Percentiles rank a stretch among this genome's conserved stretches.
phyloP scores from a whole-genome alignment of 1,140 invertebrate genomes.

The Pectinophora gossypiella region DNA sequence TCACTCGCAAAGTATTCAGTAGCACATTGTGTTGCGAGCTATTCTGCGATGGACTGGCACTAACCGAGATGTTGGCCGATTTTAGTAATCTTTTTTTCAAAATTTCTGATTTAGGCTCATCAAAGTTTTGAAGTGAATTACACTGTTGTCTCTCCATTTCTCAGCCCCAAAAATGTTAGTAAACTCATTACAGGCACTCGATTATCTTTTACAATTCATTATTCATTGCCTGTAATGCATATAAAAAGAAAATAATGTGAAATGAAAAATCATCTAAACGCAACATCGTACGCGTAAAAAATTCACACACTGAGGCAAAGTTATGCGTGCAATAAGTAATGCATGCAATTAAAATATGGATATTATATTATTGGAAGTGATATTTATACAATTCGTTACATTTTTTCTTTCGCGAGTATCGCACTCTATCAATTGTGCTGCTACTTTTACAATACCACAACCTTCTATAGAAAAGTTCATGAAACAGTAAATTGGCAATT shows the following conservation, averaged over 20 bases:
- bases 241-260: conserved; percentile 67
- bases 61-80: conserved; percentile 40
- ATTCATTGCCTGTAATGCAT: conserved; percentile 61
- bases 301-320: neutral
- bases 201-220: conserved; percentile 60
- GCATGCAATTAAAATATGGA: conserved; percentile 1
- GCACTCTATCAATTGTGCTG: conserved; percentile 70
- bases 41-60: conserved; percentile 45
- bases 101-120: conserved; percentile 68
- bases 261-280: conserved; percentile 47
- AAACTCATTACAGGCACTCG: conserved; percentile 60
- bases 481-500: conserved; percentile 50
- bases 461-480: conserved; percentile 69
- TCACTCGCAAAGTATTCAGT: conserved; percentile 67
- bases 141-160: conserved; percentile 69
- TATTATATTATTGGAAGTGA: conserved; percentile 8
- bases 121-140: conserved; percentile 74
- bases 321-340: conserved; percentile 7
- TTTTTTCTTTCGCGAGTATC: conserved; percentile 66
- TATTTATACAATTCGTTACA: conserved; percentile 31
- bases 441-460: conserved; percentile 72
- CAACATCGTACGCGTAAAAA: conserved; percentile 5
- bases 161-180: conserved; percentile 41
- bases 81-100: conserved; percentile 72
- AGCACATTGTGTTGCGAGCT: conserved; percentile 65